Evolutionary conservation across 2,113 vertebrate genomes (phyloP).

Genomic region (Ictalurus furcatus): DNA sequence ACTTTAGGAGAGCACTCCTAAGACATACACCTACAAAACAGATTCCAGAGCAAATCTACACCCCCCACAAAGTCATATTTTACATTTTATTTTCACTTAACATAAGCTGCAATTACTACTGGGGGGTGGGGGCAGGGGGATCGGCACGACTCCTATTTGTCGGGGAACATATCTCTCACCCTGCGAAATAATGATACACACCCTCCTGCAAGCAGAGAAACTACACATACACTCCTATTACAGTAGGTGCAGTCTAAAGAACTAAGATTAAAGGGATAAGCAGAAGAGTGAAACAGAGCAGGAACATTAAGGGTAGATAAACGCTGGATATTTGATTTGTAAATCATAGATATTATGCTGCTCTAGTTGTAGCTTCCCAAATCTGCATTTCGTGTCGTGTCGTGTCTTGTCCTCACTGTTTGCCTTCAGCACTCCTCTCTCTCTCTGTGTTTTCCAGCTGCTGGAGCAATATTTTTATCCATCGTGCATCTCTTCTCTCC

Average conservation of each 20-base stretch:
- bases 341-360: conserved; percentile 60
- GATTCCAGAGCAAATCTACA: conserved; percentile 52
- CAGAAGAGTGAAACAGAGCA: conserved; percentile 33
- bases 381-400: conserved; percentile 14
- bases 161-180: conserved; percentile 49
- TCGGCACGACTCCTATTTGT: conserved; percentile 57
- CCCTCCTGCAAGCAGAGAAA: conserved; percentile 14
- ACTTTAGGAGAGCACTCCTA: conserved; percentile 36
- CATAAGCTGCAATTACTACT: conserved; percentile 59
- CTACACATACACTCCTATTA: conserved; percentile 3
- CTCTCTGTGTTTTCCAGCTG: conserved; percentile 1
- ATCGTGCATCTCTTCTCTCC: not conserved
- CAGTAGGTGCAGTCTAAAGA: conserved; percentile 21
- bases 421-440: conserved; percentile 4
- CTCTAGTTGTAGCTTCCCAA: conserved; percentile 45
- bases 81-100: conserved; percentile 49
- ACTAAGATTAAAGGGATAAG: conserved; percentile 15
- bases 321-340: conserved; percentile 54
- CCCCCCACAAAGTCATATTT: conserved; percentile 56
- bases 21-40: conserved; percentile 49
- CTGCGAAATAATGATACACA: conserved; percentile 24
- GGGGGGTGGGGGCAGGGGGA: not conserved
- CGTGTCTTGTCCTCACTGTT: not conserved
- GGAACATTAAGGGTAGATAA: conserved; percentile 49
- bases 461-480: conserved; percentile 6